phyloP scores from a whole-genome alignment of 2,113 vertebrate species.

The Cottus gobio region DNA sequence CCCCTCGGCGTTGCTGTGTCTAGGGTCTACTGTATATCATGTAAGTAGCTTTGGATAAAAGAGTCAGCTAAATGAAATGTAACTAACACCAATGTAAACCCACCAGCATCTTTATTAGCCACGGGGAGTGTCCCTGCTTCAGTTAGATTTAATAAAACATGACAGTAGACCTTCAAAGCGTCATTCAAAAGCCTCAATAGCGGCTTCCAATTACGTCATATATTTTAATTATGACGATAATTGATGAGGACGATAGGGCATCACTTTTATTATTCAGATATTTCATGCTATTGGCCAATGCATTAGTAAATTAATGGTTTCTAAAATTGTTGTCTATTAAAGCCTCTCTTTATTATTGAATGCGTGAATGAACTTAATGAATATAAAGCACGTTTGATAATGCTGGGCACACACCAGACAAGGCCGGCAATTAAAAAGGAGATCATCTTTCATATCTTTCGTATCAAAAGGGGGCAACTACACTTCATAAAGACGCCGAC shows the following conservation, averaged over 20 bases:
- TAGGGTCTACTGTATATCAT: no score
- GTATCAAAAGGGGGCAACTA: not conserved
- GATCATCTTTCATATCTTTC: not conserved
- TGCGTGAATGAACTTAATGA: not conserved
- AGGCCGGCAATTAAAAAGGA: constrained; percentile 21
- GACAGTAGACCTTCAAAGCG: not conserved
- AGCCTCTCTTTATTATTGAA: not conserved
- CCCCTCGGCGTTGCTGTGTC: no score
- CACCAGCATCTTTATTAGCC: not conserved
- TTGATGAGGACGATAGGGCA: not conserved
- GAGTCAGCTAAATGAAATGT: no score
- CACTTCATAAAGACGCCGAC: not conserved
- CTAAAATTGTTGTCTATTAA: not conserved
- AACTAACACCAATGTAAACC: no score
- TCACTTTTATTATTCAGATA: not conserved
- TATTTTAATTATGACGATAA: not conserved
- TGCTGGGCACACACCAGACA: constrained; percentile 14
- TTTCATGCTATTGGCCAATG: not conserved
- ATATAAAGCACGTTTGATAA: not conserved
- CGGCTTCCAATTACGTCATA: not conserved
- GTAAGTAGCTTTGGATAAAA: no score
- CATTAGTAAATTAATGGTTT: not conserved
- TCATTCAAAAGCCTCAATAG: not conserved
- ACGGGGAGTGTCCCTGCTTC: not conserved
- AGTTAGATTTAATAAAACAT: not conserved